These are phyloP conservation scores for Parauchenoglanis ngamensis DNA, from an alignment of 2,797 vertebrate species.

Conservation along the genomic window DNA sequence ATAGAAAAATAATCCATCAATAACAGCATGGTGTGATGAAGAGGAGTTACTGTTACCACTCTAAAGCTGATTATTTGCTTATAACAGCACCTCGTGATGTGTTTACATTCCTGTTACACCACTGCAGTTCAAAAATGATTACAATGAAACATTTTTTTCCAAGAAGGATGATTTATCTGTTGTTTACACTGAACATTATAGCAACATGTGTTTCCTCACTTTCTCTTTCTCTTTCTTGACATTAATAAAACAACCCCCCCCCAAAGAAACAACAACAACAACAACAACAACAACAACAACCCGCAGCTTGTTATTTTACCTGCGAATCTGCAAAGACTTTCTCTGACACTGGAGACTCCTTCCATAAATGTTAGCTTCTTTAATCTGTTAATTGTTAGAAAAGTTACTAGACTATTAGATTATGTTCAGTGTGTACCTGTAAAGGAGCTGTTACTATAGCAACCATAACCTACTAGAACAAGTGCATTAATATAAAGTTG, in stretches of 20 bases:
- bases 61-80: background rate
- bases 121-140: background rate
- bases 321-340: background rate
- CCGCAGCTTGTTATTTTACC: background rate
- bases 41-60: background rate
- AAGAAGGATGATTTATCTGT: too few species aligned
- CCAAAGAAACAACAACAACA: too few species aligned
- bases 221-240: background rate
- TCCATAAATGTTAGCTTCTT: background rate
- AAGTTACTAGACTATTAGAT: background rate
- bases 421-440: background rate
- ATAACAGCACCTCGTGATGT: background rate
- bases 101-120: background rate
- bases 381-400: too few species aligned
- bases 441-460: background rate
- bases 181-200: too few species aligned
- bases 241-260: background rate
- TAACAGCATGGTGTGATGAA: background rate
- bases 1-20: too few species aligned
- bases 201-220: background rate
- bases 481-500: background rate
- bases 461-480: background rate
- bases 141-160: background rate
- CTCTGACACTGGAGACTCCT: background rate
- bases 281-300: background rate